These are phyloP conservation scores for Poliocrania exsul DNA, from an alignment of 2,797 vertebrate genomes.

Conservation along the genomic window DNA sequence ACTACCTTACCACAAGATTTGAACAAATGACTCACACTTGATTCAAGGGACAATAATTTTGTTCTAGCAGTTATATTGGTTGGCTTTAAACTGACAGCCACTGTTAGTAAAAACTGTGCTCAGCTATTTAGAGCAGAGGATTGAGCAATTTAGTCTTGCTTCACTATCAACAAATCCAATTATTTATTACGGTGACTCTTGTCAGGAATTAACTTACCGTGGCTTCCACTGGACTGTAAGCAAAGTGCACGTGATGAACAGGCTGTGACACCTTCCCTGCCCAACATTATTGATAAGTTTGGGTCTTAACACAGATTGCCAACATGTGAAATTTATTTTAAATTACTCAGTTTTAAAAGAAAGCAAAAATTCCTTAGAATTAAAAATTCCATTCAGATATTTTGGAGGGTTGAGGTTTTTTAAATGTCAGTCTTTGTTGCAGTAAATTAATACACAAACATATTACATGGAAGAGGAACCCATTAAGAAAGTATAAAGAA, in stretches of 20 bases:
- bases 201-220: background rate
- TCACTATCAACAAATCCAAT: slow-evolving; percentile 23
- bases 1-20: background rate
- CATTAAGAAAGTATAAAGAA: background rate
- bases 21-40: background rate
- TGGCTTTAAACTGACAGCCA: background rate
- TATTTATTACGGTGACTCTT: background rate
- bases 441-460: background rate
- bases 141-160: slow-evolving; percentile 24
- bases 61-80: background rate
- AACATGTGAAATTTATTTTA: background rate
- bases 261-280: background rate
- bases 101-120: background rate
- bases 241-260: background rate
- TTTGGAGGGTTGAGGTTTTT: background rate
- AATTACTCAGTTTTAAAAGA: background rate
- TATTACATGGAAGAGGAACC: background rate
- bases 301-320: background rate
- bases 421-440: background rate
- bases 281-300: background rate
- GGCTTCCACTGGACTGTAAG: background rate
- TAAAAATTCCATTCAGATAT: background rate
- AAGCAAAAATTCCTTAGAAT: background rate
- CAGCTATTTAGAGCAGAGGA: slow-evolving; percentile 23
- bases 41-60: background rate